Evolutionary conservation across 2,797 vertebrate genomes (phyloP).

Genomic region (Labroides dimidiatus): DNA sequence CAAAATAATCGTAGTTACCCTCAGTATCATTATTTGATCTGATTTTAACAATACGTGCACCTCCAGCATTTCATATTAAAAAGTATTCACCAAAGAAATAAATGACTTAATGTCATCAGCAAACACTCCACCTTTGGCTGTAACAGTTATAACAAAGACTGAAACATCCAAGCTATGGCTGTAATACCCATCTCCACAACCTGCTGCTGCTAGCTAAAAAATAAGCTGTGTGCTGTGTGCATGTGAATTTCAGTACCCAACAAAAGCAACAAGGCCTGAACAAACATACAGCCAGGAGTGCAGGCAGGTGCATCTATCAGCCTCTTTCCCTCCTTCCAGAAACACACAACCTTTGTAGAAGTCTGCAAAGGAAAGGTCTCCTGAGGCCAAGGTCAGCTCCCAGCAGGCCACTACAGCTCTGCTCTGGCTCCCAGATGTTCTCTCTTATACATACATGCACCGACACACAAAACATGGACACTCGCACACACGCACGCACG

Average conservation of each 20-base stretch:
- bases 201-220: conserved; percentile 20
- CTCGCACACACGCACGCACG: conserved; percentile 26
- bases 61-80: too few species aligned
- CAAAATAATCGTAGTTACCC: too few species aligned
- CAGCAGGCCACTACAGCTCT: conserved; percentile 82
- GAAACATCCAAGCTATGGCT: neutral
- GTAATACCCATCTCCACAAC: neutral
- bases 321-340: conserved; percentile 81
- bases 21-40: too few species aligned
- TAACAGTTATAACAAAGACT: too few species aligned
- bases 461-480: conserved; percentile 15
- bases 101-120: too few species aligned
- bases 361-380: conserved; percentile 81
- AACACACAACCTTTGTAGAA: conserved; percentile 80
- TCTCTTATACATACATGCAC: conserved; percentile 4
- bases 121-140: too few species aligned
- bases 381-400: conserved; percentile 83
- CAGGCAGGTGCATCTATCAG: conserved; percentile 87
- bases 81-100: too few species aligned
- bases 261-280: conserved; percentile 81
- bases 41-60: too few species aligned
- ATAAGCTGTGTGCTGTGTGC: conserved; percentile 21
- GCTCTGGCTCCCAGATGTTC: conserved; percentile 81
- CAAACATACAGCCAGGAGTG: conserved; percentile 84
- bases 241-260: conserved; percentile 74